phyloP scores from a whole-genome alignment of 2,797 vertebrate genomes.

The Sebastes oblongus region DNA sequence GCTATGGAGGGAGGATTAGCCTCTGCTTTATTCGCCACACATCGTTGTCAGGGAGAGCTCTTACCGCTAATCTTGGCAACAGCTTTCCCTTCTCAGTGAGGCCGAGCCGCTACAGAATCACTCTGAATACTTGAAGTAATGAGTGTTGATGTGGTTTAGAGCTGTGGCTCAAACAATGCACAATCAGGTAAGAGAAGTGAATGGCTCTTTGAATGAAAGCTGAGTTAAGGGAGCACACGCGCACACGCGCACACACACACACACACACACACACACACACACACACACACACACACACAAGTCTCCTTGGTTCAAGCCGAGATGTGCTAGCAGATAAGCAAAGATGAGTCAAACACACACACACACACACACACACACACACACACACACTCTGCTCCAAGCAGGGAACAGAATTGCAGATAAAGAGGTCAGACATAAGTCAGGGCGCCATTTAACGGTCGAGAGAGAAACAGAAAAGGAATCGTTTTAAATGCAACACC shows the following conservation, averaged over 20 bases:
- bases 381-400: background rate
- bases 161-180: background rate
- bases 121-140: slow-evolving; percentile 24
- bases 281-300: accelerated
- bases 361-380: background rate
- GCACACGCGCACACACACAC: too few relatives aligned
- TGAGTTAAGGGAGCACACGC: background rate
- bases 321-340: slow-evolving; percentile 21
- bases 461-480: background rate
- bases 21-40: slow-evolving; percentile 59
- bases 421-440: slow-evolving; percentile 34
- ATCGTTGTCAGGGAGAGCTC: slow-evolving; percentile 42
- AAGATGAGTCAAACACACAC: slow-evolving; percentile 9
- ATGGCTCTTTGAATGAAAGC: slow-evolving; percentile 17
- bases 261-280: accelerated
- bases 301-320: background rate
- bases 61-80: slow-evolving; percentile 55
- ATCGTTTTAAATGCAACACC: background rate
- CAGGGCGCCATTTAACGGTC: slow-evolving; percentile 9
- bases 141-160: slow-evolving; percentile 29
- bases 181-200: slow-evolving; percentile 23
- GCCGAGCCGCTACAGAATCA: slow-evolving; percentile 21
- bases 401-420: slow-evolving; percentile 18
- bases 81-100: slow-evolving; percentile 27
- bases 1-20: slow-evolving; percentile 67